Evolutionary conservation across 1,140 invertebrate genomes (phyloP).

Genomic region (Cherax destructor): DNA sequence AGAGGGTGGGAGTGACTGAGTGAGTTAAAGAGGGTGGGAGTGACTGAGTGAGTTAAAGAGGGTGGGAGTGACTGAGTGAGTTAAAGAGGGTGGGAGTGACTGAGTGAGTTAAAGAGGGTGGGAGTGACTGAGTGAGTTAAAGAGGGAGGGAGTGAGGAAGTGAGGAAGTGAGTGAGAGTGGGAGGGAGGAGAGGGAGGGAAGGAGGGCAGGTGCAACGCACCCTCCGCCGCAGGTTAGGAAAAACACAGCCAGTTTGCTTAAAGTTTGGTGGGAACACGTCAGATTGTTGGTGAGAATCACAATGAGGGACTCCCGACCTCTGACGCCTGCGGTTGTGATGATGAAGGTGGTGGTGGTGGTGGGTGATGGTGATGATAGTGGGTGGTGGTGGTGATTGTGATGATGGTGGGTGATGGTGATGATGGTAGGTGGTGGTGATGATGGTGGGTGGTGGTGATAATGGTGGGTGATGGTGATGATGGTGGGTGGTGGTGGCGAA

Average conservation of each 20-base stretch:
- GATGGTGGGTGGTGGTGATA: neutral
- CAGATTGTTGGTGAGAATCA: slow-evolving; percentile 34
- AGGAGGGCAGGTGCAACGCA: neutral
- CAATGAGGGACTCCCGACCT: slow-evolving; percentile 26
- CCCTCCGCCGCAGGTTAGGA: neutral
- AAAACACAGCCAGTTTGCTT: slow-evolving; percentile 34
- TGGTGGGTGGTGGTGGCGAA: neutral
- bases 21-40: no score
- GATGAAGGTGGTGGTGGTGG: neutral
- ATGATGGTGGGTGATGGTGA: neutral
- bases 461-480: neutral
- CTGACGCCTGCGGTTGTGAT: neutral
- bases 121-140: no score
- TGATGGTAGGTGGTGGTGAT: no score
- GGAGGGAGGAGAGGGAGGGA: neutral
- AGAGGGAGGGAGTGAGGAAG: no score
- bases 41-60: no score
- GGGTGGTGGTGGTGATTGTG: neutral
- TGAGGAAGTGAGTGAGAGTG: neutral
- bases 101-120: no score
- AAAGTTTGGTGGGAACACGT: slow-evolving; percentile 48
- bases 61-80: no score
- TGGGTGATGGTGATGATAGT: neutral
- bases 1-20: no score
- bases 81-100: no score